Percentiles rank a stretch among this genome's conserved stretches.
Conservation (phyloP, 2,797 vertebrate genomes). For the Sebastes oblongus region DNA sequence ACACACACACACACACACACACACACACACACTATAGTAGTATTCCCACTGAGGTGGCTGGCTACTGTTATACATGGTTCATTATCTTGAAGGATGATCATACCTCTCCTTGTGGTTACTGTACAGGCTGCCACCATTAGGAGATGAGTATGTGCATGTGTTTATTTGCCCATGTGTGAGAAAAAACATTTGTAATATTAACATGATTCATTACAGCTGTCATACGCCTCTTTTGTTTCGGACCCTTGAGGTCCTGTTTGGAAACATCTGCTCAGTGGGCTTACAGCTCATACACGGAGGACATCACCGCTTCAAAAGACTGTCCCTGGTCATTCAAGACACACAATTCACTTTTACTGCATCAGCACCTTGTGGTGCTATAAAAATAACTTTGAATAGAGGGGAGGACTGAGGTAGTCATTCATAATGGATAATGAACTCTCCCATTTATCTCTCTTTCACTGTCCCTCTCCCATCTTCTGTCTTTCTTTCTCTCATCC, state of each 20-base stretch:
- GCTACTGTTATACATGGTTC: constrained; percentile 35
- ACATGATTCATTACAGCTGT: constrained; percentile 17
- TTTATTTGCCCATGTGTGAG: neutral
- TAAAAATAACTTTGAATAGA: constrained; percentile 50
- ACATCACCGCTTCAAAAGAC: constrained; percentile 18
- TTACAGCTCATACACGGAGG: neutral
- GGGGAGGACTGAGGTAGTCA: constrained; percentile 38
- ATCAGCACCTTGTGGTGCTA: constrained; percentile 54
- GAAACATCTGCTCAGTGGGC: neutral
- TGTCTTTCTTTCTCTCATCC: constrained; percentile 11
- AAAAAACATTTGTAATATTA: neutral
- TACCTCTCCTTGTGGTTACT: constrained; percentile 17
- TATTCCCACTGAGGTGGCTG: constrained; percentile 2
- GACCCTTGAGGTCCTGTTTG: constrained; percentile 9
- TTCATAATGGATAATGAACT: constrained; percentile 67
- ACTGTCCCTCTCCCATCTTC: constrained; percentile 13
- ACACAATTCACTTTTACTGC: constrained; percentile 40
- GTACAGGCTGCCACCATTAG: constrained; percentile 12
- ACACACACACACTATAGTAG: neutral
- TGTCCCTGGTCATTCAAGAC: constrained; percentile 23
- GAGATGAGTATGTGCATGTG: constrained; percentile 2
- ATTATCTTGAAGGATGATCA: constrained; percentile 42
- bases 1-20: neutral
- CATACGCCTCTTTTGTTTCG: constrained; percentile 26
- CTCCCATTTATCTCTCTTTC: constrained; percentile 58